Base-by-base conservation (phyloP, 1,140 invertebrate genomes). In the Drosophila yakuba region DNA sequence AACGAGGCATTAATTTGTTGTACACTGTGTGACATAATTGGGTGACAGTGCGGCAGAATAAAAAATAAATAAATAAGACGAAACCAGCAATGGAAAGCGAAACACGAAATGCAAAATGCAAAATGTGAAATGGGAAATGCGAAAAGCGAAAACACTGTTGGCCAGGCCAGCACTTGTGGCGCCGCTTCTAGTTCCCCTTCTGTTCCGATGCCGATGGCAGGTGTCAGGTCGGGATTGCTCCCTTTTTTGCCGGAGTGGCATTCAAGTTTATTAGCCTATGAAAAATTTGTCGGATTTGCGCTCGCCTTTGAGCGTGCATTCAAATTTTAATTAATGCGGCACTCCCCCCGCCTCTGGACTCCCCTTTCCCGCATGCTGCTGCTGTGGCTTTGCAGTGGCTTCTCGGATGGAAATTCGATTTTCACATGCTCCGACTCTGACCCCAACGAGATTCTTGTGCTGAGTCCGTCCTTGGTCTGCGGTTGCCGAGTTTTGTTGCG, bases 1-100 rank as follows among this genome's bases (percentile, higher is more conserved):
- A 90, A 86, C 88, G 82, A 90, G 79, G 88, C 88, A 90, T 90
- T 90, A 90, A 90, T 90, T 90, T 90, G 88, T 88, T 88, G 83
- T 88, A 89, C 83, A 88, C 83, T 75, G 81, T 80, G 80, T 90
- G 85, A 90, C 85, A 90, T 90, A 90, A 90, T 90, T 90, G 85
- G 85, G 84, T 89, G 84, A 89, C 84, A 89, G 84, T 90, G 84
- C 84, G 84, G 84, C 84, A 89, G 79, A 84, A 55, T 76, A 54
- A 76, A 76, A 75, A 75, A 59, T 50, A 57, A 74, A 74, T 68
- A 72, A 72, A 71, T 71, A 74, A 47, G 20, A 32, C 23, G 44
- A 54, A 41, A 38, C 55, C 38, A 39, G 32, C 8, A 32, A 32
- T 32, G 11, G 17, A 10, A 20, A 44, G 10, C 44, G 54, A 60